Evolutionary conservation across 2,113 vertebrate genomes (phyloP).

Genomic region (Rallus limicola): DNA sequence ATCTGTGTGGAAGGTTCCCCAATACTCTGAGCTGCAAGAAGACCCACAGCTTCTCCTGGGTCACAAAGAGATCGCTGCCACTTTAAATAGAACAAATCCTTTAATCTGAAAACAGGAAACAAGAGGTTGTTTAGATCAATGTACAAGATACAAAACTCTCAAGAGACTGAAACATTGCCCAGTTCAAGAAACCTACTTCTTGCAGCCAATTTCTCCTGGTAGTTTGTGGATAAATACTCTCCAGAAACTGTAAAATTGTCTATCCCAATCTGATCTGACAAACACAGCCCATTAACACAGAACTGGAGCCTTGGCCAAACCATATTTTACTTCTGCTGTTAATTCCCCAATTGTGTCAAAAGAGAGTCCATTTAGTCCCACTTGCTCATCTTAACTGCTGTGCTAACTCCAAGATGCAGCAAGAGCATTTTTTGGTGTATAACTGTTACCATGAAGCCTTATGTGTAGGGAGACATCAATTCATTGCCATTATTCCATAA

Average conservation of each 20-base stretch:
- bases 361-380: neutral
- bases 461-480: neutral
- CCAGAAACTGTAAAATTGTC: neutral
- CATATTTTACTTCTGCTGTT: neutral
- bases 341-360: neutral
- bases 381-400: neutral
- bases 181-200: neutral
- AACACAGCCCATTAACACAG: neutral
- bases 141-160: neutral
- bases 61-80: conserved; percentile 95
- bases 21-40: conserved; percentile 96
- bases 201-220: neutral
- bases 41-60: conserved; percentile 93
- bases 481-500: neutral
- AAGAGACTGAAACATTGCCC: neutral
- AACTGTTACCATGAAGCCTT: neutral
- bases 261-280: neutral
- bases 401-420: neutral
- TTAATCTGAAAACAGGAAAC: conserved; percentile 74
- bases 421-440: neutral
- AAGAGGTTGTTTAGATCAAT: neutral
- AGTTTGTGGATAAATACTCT: neutral
- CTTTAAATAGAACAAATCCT: conserved; percentile 87
- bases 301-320: neutral
- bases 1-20: conserved; percentile 98